These are phyloP conservation scores for Fabriciana adippe DNA, from an alignment of 2,888 invertebrate species.

Conservation along the genomic window DNA sequence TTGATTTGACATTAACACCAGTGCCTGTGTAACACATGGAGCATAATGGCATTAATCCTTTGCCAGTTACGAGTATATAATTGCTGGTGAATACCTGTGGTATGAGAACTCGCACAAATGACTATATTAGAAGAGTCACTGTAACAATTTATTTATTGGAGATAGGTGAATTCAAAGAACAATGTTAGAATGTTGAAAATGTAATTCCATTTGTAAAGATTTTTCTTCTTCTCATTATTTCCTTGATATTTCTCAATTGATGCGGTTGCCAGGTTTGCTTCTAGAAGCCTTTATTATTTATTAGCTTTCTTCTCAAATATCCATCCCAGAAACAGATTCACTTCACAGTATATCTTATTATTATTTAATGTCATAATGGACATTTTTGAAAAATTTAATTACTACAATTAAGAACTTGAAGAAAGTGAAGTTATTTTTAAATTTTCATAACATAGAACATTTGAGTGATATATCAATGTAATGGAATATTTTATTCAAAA, in stretches of 20 bases:
- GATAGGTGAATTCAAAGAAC: slow-evolving; percentile 39
- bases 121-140: slow-evolving; percentile 36
- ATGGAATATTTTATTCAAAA: slow-evolving; percentile 20
- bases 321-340: slow-evolving; percentile 41
- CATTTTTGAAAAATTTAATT: slow-evolving; percentile 6
- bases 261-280: slow-evolving; percentile 17
- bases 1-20: slow-evolving; percentile 80
- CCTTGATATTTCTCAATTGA: slow-evolving; percentile 31
- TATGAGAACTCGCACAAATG: slow-evolving; percentile 41
- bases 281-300: slow-evolving; percentile 20
- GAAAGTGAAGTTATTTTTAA: slow-evolving; percentile 2
- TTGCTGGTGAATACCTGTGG: slow-evolving; percentile 48
- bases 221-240: slow-evolving; percentile 35
- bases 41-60: slow-evolving; percentile 54
- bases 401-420: slow-evolving; percentile 4
- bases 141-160: slow-evolving; percentile 38
- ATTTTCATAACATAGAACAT: background rate
- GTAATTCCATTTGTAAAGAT: slow-evolving; percentile 36
- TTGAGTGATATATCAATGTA: background rate
- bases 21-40: slow-evolving; percentile 59
- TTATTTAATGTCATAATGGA: slow-evolving; percentile 11
- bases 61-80: slow-evolving; percentile 53
- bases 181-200: slow-evolving; percentile 41
- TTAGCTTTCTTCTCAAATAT: slow-evolving; percentile 40
- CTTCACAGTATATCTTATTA: slow-evolving; percentile 41